Conservation (phyloP, 1,140 invertebrate genomes). For the Zophobas atratus region DNA sequence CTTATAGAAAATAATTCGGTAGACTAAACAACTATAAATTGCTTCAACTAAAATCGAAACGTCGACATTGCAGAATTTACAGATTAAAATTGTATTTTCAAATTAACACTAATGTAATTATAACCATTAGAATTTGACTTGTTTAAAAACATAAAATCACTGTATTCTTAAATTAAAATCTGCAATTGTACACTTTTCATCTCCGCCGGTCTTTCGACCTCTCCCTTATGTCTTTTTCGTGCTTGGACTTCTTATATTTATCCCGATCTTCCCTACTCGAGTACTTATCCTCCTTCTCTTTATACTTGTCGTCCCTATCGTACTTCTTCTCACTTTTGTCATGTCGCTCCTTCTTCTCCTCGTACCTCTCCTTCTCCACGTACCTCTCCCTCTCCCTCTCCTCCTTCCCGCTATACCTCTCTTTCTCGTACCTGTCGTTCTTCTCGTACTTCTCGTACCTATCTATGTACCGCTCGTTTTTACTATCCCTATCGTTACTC, state of each 20-base stretch:
- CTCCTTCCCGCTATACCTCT: slow-evolving; percentile 55
- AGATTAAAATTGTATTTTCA: slow-evolving; percentile 3
- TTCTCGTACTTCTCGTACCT: slow-evolving; percentile 62
- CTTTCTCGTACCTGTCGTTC: slow-evolving; percentile 58
- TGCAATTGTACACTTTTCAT: slow-evolving; percentile 52
- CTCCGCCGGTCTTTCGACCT: slow-evolving; percentile 69
- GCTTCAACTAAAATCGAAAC: background rate
- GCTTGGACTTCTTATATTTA: slow-evolving; percentile 62
- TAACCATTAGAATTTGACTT: slow-evolving; percentile 8
- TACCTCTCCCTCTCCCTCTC: slow-evolving; percentile 58
- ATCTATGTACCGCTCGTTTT: slow-evolving; percentile 65
- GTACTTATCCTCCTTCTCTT: slow-evolving; percentile 56
- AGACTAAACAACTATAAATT: slow-evolving; percentile 9
- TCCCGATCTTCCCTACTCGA: slow-evolving; percentile 55
- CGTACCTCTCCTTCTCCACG: slow-evolving; percentile 59
- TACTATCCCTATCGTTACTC: slow-evolving; percentile 62
- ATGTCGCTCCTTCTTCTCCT: slow-evolving; percentile 57
- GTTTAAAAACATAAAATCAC: slow-evolving; percentile 36
- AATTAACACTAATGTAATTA: background rate
- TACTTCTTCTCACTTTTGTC: slow-evolving; percentile 57
- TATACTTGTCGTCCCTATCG: slow-evolving; percentile 54
- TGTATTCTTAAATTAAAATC: slow-evolving; percentile 6
- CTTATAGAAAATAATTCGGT: slow-evolving; percentile 24
- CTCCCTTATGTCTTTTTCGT: slow-evolving; percentile 63
- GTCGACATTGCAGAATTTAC: background rate